phyloP scores from a whole-genome alignment of 2,888 invertebrate species.

The Onthophagus sagittarius region DNA sequence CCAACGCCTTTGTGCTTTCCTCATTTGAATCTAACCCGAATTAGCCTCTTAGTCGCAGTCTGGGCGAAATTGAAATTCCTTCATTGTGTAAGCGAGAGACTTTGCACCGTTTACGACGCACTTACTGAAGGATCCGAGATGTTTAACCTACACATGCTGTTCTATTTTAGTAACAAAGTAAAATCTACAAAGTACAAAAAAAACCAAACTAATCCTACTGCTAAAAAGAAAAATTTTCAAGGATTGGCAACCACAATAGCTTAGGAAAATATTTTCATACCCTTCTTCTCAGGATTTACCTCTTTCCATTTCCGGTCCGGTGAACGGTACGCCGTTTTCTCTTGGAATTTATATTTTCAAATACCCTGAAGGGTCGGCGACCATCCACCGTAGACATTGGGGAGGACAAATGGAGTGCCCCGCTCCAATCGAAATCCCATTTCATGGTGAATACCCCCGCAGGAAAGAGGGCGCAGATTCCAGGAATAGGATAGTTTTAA shows the following conservation, averaged over 20 bases:
- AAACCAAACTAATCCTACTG: not conserved
- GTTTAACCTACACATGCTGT: not conserved
- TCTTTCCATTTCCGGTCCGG: not conserved
- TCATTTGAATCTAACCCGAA: not conserved
- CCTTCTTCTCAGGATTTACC: not conserved
- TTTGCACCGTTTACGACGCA: not conserved
- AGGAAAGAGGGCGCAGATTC: not conserved
- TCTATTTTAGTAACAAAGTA: not conserved
- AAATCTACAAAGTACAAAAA: not conserved
- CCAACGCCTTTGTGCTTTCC: not conserved
- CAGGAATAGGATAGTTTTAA: not conserved
- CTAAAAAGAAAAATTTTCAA: not conserved
- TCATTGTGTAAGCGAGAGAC: not conserved
- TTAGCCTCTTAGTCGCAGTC: not conserved
- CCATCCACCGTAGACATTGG: not conserved
- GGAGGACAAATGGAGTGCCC: not conserved
- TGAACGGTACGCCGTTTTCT: not conserved
- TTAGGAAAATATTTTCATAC: not conserved
- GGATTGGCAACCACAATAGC: not conserved
- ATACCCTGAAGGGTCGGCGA: not conserved
- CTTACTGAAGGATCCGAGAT: not conserved
- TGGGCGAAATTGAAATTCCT: not conserved
- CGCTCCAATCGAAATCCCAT: not conserved
- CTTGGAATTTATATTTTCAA: not conserved
- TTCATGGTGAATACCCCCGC: not conserved